phyloP scores from a whole-genome alignment of 2,888 invertebrate genomes.

The Athalia rosae region DNA sequence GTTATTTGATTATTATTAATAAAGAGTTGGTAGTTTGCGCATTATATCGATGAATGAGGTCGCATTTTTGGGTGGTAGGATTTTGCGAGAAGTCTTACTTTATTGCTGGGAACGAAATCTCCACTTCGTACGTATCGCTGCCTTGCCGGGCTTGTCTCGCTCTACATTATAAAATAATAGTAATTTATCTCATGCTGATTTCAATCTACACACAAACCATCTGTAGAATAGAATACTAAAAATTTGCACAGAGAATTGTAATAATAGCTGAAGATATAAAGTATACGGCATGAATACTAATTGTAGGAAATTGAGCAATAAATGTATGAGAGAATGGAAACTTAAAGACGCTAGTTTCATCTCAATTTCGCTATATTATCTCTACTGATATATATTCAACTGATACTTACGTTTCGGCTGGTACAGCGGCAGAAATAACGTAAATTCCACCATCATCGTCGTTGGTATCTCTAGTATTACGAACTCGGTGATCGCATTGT shows the following conservation, averaged over 20 bases:
- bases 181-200: slow-evolving; percentile 57
- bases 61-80: slow-evolving; percentile 44
- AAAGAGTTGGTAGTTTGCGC: slow-evolving; percentile 5
- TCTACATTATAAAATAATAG: slow-evolving; percentile 79
- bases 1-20: slow-evolving; percentile 22
- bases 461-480: slow-evolving; percentile 72
- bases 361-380: background rate
- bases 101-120: slow-evolving; percentile 93
- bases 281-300: slow-evolving; percentile 10
- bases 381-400: background rate
- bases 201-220: slow-evolving; percentile 37
- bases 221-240: slow-evolving; percentile 34
- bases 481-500: slow-evolving; percentile 88
- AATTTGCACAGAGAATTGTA: slow-evolving; percentile 19
- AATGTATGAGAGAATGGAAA: too few relatives aligned
- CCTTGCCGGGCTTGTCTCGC: slow-evolving; percentile 89
- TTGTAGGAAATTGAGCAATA: too few relatives aligned
- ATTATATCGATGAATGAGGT: slow-evolving; percentile 22
- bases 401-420: slow-evolving; percentile 88
- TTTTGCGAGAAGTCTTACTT: slow-evolving; percentile 80
- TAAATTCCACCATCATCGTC: slow-evolving; percentile 87
- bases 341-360: too few relatives aligned
- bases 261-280: background rate
- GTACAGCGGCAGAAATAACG: slow-evolving; percentile 86
- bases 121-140: slow-evolving; percentile 92